Percentiles rank a stretch among this genome's conserved stretches.
phyloP scores from a whole-genome alignment of 2,113 vertebrate genomes.

The Rhea pennata region DNA sequence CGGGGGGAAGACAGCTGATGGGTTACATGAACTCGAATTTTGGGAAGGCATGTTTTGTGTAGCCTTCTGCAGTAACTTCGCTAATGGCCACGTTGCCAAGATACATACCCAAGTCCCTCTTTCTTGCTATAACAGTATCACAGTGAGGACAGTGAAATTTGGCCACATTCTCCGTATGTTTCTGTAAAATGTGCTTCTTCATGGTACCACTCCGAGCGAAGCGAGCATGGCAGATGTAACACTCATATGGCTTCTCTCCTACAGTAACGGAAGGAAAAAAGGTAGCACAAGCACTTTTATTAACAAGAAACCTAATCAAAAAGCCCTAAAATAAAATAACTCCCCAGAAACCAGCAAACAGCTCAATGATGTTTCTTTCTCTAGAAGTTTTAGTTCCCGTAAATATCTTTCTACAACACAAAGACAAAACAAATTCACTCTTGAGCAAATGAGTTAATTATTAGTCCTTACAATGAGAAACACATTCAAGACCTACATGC shows the following conservation, averaged over 20 bases:
- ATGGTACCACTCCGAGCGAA: constrained; percentile 98
- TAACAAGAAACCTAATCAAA: neutral
- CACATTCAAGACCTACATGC: neutral
- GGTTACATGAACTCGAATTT: too few relatives aligned
- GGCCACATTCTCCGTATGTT: constrained; percentile 98
- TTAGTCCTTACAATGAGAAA: neutral
- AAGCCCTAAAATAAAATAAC: neutral
- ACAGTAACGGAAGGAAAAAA: neutral
- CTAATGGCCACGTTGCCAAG: fast-evolving
- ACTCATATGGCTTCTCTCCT: constrained; percentile 99
- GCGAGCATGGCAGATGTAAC: constrained; percentile 98
- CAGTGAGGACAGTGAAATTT: constrained; percentile 99
- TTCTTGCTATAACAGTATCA: constrained; percentile 97
- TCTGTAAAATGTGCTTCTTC: constrained; percentile 99
- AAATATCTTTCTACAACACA: neutral
- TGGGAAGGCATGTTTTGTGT: too few relatives aligned
- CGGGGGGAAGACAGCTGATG: too few relatives aligned
- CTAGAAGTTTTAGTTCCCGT: neutral
- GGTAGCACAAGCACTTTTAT: constrained; percentile 6
- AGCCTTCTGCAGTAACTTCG: too few relatives aligned
- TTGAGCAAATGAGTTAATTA: neutral
- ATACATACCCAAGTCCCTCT: constrained; percentile 92
- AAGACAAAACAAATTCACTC: neutral
- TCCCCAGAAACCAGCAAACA: neutral
- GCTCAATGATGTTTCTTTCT: neutral